Evolutionary conservation across 2,888 invertebrate genomes (phyloP), one percentile per base, ranked within the genome.

Genomic region (Abrostola tripartita): DNA sequence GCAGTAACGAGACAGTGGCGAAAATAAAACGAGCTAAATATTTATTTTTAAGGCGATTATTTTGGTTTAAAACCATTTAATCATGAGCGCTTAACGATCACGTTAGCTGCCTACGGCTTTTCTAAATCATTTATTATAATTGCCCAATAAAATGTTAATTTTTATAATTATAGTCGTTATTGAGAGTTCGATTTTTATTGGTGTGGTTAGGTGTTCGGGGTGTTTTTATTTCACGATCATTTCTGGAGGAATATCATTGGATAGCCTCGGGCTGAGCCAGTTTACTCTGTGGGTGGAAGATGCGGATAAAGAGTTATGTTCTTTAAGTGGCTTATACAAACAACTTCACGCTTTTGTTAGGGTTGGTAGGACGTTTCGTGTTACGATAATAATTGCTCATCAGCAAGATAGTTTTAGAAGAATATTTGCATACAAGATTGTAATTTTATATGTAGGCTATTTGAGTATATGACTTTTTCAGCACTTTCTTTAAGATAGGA

Each of bases 21-120:
- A 84, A 85, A 82, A 82, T 74, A 77, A 85, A 84, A 83, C 82
- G 78, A 66, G 76, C 70, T 73, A 84, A 84, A 86, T 90, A 89
- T 90, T 90, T 91, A 89, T 91, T 92, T 90, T 91, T 87, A 85
- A 78, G 76, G 81, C 82, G 85, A 89, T 93, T 90, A 90, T 90
- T 91, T 91, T 88, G 85, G 87, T 91, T 91, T 88, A 86, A 91
- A 79, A 88, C 87, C 86, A 84, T 90, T 92, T 92, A 90, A 91
- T 90, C 85, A 90, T 84, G 74, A 69, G 66, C 79, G 82, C 76
- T 80, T 77, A 71, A 81, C 74, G 83, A 78, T 76, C 81, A 86
- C 82, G 88, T 91, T 89, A 89, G 75, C 73, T 58, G 58, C 74
- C 79, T 76, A 71, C 61, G 73, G 75, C 65, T 81, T 88, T 88